These are phyloP conservation scores for Limnephilus marmoratus DNA, from an alignment of 2,888 invertebrate genomes.

Conservation along the genomic window DNA sequence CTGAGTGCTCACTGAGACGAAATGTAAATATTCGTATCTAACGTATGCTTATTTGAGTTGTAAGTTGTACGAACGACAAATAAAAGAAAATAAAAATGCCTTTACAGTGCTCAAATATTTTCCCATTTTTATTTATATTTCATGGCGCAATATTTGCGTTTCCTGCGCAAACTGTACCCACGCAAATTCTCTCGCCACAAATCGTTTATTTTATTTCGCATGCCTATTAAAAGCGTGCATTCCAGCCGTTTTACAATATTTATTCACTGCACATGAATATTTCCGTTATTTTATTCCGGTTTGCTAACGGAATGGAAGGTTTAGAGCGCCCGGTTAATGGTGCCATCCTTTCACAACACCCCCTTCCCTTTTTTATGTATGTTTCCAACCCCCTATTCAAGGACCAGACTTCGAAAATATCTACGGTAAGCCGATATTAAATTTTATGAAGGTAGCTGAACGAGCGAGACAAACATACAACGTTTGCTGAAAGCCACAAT, in stretches of 20 bases:
- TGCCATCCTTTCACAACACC: neutral
- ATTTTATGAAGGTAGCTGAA: neutral
- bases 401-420: neutral
- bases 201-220: neutral
- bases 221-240: neutral
- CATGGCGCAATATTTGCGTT: neutral
- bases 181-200: neutral
- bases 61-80: neutral
- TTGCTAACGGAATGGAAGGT: neutral
- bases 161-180: neutral
- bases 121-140: neutral
- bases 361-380: neutral
- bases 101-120: neutral
- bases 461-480: neutral
- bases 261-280: slow-evolving; percentile 8
- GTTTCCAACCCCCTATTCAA: neutral
- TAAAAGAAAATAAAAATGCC: neutral
- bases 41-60: neutral
- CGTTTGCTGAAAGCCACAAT: neutral
- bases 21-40: neutral
- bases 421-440: neutral
- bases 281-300: slow-evolving; percentile 8
- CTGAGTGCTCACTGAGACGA: neutral
- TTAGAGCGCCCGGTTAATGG: neutral
- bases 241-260: neutral